Percentiles rank a stretch among this genome's conserved stretches.
Evolutionary conservation across 2,888 invertebrate species (phyloP).

Genomic region (Eupithecia subfuscata): DNA sequence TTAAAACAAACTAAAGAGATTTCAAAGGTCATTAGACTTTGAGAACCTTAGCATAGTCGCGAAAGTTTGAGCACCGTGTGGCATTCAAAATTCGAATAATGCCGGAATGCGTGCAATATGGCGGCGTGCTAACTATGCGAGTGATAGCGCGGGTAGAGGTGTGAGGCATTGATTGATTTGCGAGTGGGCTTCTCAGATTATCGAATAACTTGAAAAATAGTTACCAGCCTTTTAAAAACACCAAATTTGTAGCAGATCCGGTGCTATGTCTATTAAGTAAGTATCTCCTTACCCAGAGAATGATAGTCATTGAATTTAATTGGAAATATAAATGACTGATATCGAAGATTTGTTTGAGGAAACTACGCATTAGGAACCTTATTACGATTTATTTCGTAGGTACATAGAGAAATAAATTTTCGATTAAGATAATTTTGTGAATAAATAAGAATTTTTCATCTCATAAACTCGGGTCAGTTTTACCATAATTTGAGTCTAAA

Average conservation of each 20-base stretch:
- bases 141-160: conserved; percentile 4
- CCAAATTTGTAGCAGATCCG: neutral
- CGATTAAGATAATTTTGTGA: neutral
- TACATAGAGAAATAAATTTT: neutral
- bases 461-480: neutral
- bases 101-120: conserved; percentile 16
- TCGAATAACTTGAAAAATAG: neutral
- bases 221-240: neutral
- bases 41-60: conserved; percentile 7
- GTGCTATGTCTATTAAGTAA: neutral
- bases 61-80: conserved; percentile 21
- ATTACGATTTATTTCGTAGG: neutral
- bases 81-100: conserved; percentile 20
- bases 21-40: conserved; percentile 18
- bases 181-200: neutral
- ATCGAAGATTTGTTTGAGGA: neutral
- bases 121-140: conserved; percentile 13
- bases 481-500: neutral
- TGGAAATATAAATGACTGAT: neutral
- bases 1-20: conserved; percentile 10
- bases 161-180: conserved; percentile 9
- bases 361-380: neutral
- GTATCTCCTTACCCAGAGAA: neutral
- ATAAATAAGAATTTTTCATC: neutral
- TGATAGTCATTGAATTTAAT: neutral